These are phyloP conservation scores for Neelides sp. DNA, from an alignment of 1,140 invertebrate species.

Conservation along the genomic window DNA sequence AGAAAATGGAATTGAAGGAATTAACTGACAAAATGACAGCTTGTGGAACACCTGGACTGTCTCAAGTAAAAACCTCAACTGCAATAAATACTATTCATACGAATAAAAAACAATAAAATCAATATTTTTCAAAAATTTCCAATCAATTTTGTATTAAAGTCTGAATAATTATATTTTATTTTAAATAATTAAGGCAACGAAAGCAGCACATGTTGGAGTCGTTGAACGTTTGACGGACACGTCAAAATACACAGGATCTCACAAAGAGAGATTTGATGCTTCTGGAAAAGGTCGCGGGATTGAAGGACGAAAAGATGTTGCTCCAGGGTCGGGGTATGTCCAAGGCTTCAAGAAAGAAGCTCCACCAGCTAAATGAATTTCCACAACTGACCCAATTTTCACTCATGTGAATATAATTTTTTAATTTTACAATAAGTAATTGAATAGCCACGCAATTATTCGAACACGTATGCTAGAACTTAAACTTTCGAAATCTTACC, in stretches of 20 bases:
- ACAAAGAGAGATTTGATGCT: slow-evolving; percentile 73
- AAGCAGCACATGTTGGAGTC: slow-evolving; percentile 51
- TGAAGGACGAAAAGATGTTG: slow-evolving; percentile 63
- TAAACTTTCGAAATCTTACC: no score
- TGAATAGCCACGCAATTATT: no score
- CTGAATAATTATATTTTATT: no score
- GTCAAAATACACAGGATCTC: slow-evolving; percentile 78
- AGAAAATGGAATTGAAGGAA: slow-evolving; percentile 57
- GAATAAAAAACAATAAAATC: slow-evolving; percentile 7
- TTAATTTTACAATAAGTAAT: no score
- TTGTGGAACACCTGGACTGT: slow-evolving; percentile 58
- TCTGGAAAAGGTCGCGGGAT: slow-evolving; percentile 78
- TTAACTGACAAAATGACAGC: slow-evolving; percentile 62
- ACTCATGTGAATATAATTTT: no score
- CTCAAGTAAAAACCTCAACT: no score
- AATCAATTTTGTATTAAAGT: slow-evolving; percentile 4
- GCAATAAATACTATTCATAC: slow-evolving; percentile 32
- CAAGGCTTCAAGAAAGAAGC: slow-evolving; percentile 61
- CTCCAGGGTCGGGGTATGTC: slow-evolving; percentile 70
- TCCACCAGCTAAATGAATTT: slow-evolving; percentile 15
- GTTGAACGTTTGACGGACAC: slow-evolving; percentile 79
- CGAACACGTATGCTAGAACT: no score
- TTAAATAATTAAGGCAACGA: no score
- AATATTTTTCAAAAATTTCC: slow-evolving; percentile 1
- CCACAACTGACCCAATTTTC: no score